Evolutionary conservation across 2,888 invertebrate genomes (phyloP).

Genomic region (Drosophila colorata): DNA sequence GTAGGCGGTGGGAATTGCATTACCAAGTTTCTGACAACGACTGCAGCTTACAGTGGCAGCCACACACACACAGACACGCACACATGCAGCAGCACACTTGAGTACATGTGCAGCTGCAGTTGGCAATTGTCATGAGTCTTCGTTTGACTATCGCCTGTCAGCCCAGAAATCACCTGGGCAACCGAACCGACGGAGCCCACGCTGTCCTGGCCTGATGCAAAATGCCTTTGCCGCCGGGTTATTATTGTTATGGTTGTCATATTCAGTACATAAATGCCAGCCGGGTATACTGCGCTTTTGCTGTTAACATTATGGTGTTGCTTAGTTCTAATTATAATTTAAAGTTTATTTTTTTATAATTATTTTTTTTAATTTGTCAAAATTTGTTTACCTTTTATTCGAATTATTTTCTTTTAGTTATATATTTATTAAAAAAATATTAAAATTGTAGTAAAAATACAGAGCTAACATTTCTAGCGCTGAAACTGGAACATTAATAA

Average conservation of each 20-base stretch:
- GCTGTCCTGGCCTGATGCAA: constrained; percentile 34
- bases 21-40: constrained; percentile 50
- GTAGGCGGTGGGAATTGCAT: constrained; percentile 47
- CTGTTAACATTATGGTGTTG: not conserved
- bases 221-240: constrained; percentile 49
- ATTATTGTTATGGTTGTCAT: constrained; percentile 51
- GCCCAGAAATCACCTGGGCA: constrained; percentile 67
- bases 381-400: too few species aligned
- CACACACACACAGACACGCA: constrained; percentile 11
- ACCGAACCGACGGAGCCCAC: constrained; percentile 32
- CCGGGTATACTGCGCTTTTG: constrained; percentile 5
- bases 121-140: constrained; percentile 67
- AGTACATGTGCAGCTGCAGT: constrained; percentile 13
- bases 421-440: too few species aligned
- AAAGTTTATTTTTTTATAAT: not conserved
- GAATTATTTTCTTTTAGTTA: too few species aligned
- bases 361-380: too few species aligned
- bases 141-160: constrained; percentile 59
- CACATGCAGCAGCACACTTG: constrained; percentile 5
- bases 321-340: not conserved
- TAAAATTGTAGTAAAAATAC: too few species aligned
- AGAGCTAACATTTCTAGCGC: not conserved
- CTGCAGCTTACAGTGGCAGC: constrained; percentile 26
- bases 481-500: not conserved
- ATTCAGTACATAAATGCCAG: not conserved